Evolutionary conservation across 2,113 vertebrate species (phyloP).

Genomic region (Atractosteus spatula): DNA sequence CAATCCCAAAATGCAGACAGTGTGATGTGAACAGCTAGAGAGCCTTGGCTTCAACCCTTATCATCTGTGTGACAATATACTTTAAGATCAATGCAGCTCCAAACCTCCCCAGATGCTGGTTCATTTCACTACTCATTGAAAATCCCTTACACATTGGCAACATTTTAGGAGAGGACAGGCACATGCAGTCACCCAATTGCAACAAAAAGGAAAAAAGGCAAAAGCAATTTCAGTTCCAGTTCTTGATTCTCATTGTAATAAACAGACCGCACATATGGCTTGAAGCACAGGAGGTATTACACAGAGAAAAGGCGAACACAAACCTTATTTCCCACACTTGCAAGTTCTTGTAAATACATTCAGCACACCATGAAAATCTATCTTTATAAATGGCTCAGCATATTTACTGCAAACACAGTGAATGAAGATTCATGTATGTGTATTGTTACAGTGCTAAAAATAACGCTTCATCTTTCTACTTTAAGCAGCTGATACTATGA

Average conservation of each 20-base stretch:
- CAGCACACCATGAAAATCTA: conserved; percentile 57
- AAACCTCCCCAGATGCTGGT: conserved; percentile 66
- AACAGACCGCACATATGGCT: conserved; percentile 59
- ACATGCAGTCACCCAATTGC: conserved; percentile 61
- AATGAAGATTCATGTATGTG: conserved; percentile 64
- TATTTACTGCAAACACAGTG: conserved; percentile 61
- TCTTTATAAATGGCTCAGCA: conserved; percentile 65
- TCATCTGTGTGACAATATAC: conserved; percentile 67
- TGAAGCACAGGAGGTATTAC: conserved; percentile 71
- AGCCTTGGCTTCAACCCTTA: conserved; percentile 61
- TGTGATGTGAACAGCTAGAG: conserved; percentile 54
- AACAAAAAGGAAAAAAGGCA: conserved; percentile 59
- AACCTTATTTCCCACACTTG: conserved; percentile 61
- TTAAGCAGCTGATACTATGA: conserved; percentile 50
- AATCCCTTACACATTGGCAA: conserved; percentile 77
- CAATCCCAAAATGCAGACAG: conserved; percentile 67
- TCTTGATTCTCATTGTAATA: conserved; percentile 58
- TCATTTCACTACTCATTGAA: conserved; percentile 74
- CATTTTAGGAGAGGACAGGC: conserved; percentile 75
- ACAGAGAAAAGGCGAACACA: conserved; percentile 69
- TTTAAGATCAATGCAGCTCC: conserved; percentile 61
- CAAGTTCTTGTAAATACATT: conserved; percentile 72
- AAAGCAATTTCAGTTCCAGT: conserved; percentile 71
- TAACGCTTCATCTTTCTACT: conserved; percentile 66
- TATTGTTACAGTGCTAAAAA: conserved; percentile 71